Evolutionary conservation across 2,888 invertebrate genomes (phyloP).

Genomic region (Spisula solida): DNA sequence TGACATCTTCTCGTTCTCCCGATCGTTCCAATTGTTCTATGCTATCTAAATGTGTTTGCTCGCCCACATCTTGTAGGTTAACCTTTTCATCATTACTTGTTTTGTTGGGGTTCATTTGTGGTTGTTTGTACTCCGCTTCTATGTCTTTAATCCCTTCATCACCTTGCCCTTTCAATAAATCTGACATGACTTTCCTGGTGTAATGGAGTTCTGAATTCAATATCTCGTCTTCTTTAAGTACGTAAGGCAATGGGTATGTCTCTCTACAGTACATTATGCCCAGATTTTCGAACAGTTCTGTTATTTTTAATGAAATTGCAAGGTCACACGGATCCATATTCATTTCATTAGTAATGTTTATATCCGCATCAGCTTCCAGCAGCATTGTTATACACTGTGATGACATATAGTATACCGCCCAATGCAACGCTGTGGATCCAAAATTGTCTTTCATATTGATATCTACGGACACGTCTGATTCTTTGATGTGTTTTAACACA

Average conservation of each 20-base stretch:
- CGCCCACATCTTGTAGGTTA: not conserved
- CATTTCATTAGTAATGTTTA: not conserved
- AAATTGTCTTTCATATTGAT: conserved; percentile 18
- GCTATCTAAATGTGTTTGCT: not conserved
- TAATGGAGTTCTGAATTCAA: not conserved
- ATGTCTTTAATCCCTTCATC: not conserved
- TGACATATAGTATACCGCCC: conserved; percentile 26
- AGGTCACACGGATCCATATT: not conserved
- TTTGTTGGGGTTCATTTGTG: not conserved
- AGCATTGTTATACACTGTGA: not conserved
- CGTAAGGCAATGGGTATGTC: conserved; percentile 26
- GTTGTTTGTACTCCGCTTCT: not conserved
- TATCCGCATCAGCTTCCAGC: not conserved
- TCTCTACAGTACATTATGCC: not conserved
- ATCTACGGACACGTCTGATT: not conserved
- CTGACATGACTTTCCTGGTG: not conserved
- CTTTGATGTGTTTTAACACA: not conserved
- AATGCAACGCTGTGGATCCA: conserved; percentile 29
- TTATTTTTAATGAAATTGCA: conserved; percentile 20
- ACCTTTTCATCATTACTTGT: not conserved
- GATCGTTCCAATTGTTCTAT: not conserved
- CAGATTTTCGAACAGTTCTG: conserved; percentile 21
- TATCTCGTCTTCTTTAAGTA: not conserved
- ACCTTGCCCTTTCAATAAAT: not conserved
- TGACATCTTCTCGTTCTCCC: not conserved